Evolutionary conservation across 2,797 vertebrate species (phyloP).

Genomic region (Spondyliosoma cantharus): DNA sequence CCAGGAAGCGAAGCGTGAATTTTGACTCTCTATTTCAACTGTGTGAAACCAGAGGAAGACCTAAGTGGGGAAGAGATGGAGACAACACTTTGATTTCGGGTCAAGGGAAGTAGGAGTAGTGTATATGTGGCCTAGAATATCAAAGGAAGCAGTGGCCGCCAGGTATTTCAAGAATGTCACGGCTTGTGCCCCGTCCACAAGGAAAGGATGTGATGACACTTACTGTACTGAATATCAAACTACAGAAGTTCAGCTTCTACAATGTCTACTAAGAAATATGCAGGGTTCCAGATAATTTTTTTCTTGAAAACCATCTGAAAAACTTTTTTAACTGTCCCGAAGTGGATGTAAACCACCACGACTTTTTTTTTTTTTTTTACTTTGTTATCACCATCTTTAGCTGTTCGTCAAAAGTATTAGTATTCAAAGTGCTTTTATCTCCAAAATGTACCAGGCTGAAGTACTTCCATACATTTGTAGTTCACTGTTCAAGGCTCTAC

Average conservation of each 20-base stretch:
- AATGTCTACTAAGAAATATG: neutral
- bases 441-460: no score
- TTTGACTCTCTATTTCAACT: conserved; percentile 43
- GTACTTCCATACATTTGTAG: no score
- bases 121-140: conserved; percentile 38
- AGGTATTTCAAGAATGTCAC: conserved; percentile 19
- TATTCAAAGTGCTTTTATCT: no score
- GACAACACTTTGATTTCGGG: conserved; percentile 53
- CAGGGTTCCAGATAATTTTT: no score
- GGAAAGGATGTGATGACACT: neutral
- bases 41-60: conserved; percentile 23
- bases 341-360: no score
- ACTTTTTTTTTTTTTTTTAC: no score
- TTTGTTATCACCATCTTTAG: no score
- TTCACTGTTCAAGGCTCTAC: no score
- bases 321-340: no score
- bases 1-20: conserved; percentile 34
- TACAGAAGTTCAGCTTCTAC: neutral
- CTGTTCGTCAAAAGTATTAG: no score
- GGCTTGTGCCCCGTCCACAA: neutral
- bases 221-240: neutral
- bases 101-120: conserved; percentile 43
- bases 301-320: no score
- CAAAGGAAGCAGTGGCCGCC: conserved; percentile 17
- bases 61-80: conserved; percentile 26